Evolutionary conservation across 1,140 invertebrate genomes (phyloP), one percentile per base, ranked within the genome.

Genomic region (Aphis craccivora): DNA sequence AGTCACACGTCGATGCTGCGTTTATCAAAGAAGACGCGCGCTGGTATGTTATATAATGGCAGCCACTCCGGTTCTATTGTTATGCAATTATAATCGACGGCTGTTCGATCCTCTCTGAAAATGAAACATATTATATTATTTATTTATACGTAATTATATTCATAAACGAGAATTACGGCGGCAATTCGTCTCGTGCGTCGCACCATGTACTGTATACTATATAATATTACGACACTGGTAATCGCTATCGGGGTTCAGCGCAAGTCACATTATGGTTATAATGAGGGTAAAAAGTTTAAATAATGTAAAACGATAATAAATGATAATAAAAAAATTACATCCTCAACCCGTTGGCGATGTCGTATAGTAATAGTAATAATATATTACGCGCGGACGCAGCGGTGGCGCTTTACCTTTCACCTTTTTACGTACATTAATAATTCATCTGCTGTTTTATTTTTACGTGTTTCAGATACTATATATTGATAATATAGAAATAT

Each of bases 401-500:
- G 53, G 89, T 55, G n/a, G n/a, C 89, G 35, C 25, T 30, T 76
- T 76, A 76, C 40, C 90, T 91, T 91, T 91, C 60, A 91, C 90
- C 55, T 91, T 91, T 91, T 43, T 18, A 23, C 25, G 30, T 23
- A n/a, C n/a, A 45, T 40, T 25, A 43, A 23, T 40, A 43, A 76
- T n/a, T 67, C 0, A 67, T n/a, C 48, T 48, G 30, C 14, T 45
- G 20, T 23, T 81, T 3, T 53, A 30, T 93, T 86, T 83, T 86
- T 18, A 35, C 37, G 48, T 93, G 91, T 93, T 93, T 93, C 91
- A 93, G 91, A 83, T 92, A 92, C 6, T 37, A 35, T 67, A 76
- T 76, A 76, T 76, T n/a, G 60, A 76, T 76, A 76, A 76, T n/a
- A n/a, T n/a, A n/a, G 30, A 76, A n/a, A 76, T n/a, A 76, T 76